Evolutionary conservation across 2,888 invertebrate genomes (phyloP), one percentile per base, ranked within the genome.

Genomic region (Osedax fenrisi): DNA sequence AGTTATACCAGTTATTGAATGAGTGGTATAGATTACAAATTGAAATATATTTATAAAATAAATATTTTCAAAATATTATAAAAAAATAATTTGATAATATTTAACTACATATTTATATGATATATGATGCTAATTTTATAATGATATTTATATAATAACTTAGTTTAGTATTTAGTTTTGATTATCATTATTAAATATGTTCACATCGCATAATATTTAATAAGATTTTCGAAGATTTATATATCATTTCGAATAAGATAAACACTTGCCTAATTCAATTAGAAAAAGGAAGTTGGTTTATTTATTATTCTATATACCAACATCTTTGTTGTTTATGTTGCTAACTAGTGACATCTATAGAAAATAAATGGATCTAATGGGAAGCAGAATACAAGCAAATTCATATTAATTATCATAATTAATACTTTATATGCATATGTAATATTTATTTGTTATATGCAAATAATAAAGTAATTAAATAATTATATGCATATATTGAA

Each of bases 161-260:
- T n/a, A n/a, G n/a, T n/a, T n/a, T n/a, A n/a, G n/a, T n/a, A n/a
- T n/a, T n/a, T n/a, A n/a, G n/a, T n/a, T n/a, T n/a, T 76, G 73
- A 26, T 17, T 64, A 27, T 64, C 1, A 56, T 67, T 1, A 76
- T 76, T 77, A 13, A 78, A 76, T 72, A 78, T 76, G 27, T 78
- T 77, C 17, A 74, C 10, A 75, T 78, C 26, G 72, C 75, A 22
- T 75, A 77, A 68, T 76, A 77, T 23, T 61, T 67, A 23, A 84
- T 94, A 24, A 86, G 89, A 72, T 89, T 89, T 77, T 89, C 89
- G 0, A 88, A 90, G 80, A 87, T 96, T 69, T 88, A 96, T 75
- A 89, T 97, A 66, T 85, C 97, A 76, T 89, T 94, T 69, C 92
- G 91, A 2, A 91, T 94, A 0, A 90, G 90, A 83, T 90, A 90